These are phyloP conservation scores for Acromyrmex heyeri DNA, from an alignment of 1,140 invertebrate genomes.

Conservation along the genomic window DNA sequence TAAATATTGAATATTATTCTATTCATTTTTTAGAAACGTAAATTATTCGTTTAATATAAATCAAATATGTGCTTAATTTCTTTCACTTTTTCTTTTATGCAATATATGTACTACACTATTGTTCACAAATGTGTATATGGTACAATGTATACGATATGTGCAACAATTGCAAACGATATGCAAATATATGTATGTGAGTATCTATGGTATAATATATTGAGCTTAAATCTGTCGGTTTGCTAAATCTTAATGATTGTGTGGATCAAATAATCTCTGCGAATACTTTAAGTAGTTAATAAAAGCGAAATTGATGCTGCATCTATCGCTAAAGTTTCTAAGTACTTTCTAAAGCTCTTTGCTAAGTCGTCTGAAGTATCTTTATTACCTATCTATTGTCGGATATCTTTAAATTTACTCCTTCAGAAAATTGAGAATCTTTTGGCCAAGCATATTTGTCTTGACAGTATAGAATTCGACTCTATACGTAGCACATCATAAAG, in stretches of 20 bases:
- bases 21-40: background rate
- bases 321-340: background rate
- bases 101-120: background rate
- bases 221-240: background rate
- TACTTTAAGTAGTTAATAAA: background rate
- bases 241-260: background rate
- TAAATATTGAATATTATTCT: background rate
- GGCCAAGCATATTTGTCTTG: background rate
- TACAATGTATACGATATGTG: background rate
- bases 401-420: constrained; percentile 20
- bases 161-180: background rate
- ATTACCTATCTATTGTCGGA: background rate
- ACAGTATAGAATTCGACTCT: too few relatives aligned
- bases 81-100: background rate
- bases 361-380: background rate
- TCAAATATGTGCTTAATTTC: background rate
- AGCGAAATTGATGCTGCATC: background rate
- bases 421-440: background rate
- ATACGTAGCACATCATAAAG: background rate
- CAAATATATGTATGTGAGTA: background rate
- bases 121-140: background rate
- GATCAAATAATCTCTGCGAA: background rate
- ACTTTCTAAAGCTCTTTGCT: background rate
- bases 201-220: background rate
- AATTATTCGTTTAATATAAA: too few relatives aligned